A percentile compares a stretch with the other conserved stretches of the same genome.
Evolutionary conservation across 2,888 invertebrate genomes (phyloP).

Genomic region (Patella pellucida): DNA sequence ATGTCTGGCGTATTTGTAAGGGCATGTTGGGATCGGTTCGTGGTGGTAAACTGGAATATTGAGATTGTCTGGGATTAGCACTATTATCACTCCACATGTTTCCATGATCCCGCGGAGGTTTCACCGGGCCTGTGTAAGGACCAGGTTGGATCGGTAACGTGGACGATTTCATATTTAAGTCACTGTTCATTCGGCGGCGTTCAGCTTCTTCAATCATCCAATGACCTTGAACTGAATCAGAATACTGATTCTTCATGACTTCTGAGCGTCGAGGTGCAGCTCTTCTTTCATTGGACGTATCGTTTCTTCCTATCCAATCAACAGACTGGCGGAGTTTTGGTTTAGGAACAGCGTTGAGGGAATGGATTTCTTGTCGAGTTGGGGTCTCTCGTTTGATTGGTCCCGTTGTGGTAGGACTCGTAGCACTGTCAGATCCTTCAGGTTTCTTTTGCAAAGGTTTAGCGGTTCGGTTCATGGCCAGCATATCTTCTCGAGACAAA

Average conservation of each 20-base stretch:
- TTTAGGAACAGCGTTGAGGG: constrained; percentile 61
- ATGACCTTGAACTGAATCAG: constrained; percentile 75
- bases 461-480: constrained; percentile 59
- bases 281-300: background rate
- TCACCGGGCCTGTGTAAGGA: constrained; percentile 43
- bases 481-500: constrained; percentile 53
- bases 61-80: background rate
- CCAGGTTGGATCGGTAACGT: constrained; percentile 32
- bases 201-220: constrained; percentile 96
- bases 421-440: constrained; percentile 21
- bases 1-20: constrained; percentile 38
- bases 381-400: constrained; percentile 45
- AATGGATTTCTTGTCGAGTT: constrained; percentile 49
- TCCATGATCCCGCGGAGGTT: constrained; percentile 44
- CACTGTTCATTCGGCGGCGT: constrained; percentile 77
- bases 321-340: constrained; percentile 41
- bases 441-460: constrained; percentile 52
- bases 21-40: constrained; percentile 32
- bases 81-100: background rate
- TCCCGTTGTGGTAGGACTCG: constrained; percentile 6
- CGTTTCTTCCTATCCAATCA: constrained; percentile 41
- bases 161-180: constrained; percentile 23
- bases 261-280: constrained; percentile 43
- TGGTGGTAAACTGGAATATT: background rate
- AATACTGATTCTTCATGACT: constrained; percentile 46